Percentiles rank a stretch among this genome's conserved stretches.
phyloP scores from a whole-genome alignment of 2,797 vertebrate genomes.

The Amniataba percoides region DNA sequence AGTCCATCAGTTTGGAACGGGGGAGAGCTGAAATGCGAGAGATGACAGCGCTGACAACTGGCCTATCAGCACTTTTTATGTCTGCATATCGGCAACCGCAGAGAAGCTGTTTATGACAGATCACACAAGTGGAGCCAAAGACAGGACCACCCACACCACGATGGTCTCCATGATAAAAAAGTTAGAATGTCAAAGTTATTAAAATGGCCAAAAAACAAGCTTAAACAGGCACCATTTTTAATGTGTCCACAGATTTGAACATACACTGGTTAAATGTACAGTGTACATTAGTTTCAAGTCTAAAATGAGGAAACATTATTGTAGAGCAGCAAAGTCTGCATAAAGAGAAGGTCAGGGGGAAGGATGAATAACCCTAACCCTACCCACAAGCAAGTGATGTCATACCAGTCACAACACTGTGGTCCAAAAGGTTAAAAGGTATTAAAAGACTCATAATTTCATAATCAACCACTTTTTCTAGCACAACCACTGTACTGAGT shows the following conservation, averaged over 20 bases:
- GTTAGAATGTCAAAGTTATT: background rate
- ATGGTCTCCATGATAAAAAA: background rate
- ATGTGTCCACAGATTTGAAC: no score
- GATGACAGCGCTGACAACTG: slow-evolving; percentile 45
- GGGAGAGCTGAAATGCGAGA: slow-evolving; percentile 24
- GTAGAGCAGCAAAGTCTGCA: background rate
- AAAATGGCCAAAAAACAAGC: background rate
- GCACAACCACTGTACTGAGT: background rate
- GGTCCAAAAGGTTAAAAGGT: no score
- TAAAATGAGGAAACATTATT: no score
- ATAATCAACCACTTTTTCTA: background rate
- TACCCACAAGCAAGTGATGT: no score
- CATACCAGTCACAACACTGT: no score
- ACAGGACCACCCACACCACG: background rate
- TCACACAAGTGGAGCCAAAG: slow-evolving; percentile 17
- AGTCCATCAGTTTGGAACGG: slow-evolving; percentile 49
- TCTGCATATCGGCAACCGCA: slow-evolving; percentile 30
- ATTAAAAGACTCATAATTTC: no score
- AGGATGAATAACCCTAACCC: no score
- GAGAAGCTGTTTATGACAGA: slow-evolving; percentile 33
- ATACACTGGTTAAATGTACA: background rate
- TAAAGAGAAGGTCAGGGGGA: background rate
- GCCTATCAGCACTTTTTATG: slow-evolving; percentile 49
- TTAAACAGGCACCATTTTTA: background rate
- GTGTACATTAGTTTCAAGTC: background rate